Conservation (phyloP, 2,888 invertebrate genomes). For the Melangyna quadrimaculata region DNA sequence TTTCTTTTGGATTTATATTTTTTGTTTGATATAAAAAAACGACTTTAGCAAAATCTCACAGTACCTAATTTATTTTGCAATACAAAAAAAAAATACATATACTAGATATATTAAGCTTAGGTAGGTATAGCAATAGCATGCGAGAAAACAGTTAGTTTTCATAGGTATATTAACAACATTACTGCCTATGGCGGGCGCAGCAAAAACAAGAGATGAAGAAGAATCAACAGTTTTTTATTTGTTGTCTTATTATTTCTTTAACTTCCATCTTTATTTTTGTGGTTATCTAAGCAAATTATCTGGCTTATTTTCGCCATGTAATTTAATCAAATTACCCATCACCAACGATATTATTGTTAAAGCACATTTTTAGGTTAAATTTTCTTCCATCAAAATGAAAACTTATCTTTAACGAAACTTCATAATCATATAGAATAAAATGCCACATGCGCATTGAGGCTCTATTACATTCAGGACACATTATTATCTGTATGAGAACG, state of each 20-base stretch:
- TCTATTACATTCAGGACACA: constrained; percentile 24
- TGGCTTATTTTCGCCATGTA: constrained; percentile 47
- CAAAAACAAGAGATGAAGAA: not conserved
- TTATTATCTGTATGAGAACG: not conserved
- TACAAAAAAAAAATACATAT: not conserved
- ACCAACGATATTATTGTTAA: not conserved
- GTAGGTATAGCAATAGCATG: too few species aligned
- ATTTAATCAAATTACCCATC: constrained; percentile 32
- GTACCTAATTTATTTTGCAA: constrained; percentile 53
- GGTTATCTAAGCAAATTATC: constrained; percentile 60
- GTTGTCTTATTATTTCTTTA: not conserved
- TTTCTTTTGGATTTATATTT: constrained; percentile 19
- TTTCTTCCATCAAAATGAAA: not conserved
- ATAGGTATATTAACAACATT: constrained; percentile 31
- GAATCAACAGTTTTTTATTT: constrained; percentile 50
- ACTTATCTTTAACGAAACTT: constrained; percentile 54
- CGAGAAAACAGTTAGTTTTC: constrained; percentile 39
- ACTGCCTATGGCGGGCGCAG: not conserved
- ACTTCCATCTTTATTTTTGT: not conserved
- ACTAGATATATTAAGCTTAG: not conserved
- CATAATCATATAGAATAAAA: constrained; percentile 2
- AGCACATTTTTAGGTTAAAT: constrained; percentile 41
- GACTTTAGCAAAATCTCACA: constrained; percentile 43
- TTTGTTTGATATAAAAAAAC: not conserved
- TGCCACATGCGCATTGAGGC: constrained; percentile 47